phyloP scores from a whole-genome alignment of 2,797 vertebrate genomes.

The Otolemur crassicaudatus region DNA sequence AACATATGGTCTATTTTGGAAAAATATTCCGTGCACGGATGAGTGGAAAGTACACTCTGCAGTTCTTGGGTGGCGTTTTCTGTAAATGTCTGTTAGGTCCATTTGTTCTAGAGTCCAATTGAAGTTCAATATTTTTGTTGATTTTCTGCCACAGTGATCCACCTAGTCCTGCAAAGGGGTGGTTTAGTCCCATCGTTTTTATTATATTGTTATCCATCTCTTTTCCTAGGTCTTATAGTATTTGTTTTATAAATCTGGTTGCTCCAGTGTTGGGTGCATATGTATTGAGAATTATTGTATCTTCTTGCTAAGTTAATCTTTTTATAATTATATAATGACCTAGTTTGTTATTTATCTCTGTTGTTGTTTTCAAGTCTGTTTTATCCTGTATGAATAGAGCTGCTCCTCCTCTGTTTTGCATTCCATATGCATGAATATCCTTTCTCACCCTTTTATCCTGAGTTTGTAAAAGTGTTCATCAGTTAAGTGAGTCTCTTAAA shows the following conservation, averaged over 20 bases:
- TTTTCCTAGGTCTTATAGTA: neutral
- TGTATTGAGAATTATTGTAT: neutral
- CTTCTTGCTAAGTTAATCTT: neutral
- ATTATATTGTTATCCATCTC: neutral
- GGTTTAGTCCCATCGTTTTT: neutral
- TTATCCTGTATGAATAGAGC: neutral
- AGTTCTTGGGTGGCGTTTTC: neutral
- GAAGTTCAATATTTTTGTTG: neutral
- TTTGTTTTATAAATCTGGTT: neutral
- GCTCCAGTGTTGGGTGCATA: neutral
- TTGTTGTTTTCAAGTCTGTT: neutral
- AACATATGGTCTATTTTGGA: neutral
- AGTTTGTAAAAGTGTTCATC: neutral
- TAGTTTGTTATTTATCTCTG: neutral
- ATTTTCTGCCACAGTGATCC: neutral
- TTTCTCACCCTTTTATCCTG: neutral
- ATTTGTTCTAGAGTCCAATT: neutral
- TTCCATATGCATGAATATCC: neutral
- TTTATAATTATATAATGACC: neutral
- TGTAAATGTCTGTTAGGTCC: neutral
- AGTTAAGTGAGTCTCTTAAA: neutral
- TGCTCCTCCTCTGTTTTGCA: neutral
- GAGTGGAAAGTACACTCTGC: neutral
- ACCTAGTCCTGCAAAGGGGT: neutral
- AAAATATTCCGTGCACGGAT: neutral